These are phyloP conservation scores for Laterallus jamaicensis DNA, from an alignment of 2,113 vertebrate species.

Conservation along the genomic window DNA sequence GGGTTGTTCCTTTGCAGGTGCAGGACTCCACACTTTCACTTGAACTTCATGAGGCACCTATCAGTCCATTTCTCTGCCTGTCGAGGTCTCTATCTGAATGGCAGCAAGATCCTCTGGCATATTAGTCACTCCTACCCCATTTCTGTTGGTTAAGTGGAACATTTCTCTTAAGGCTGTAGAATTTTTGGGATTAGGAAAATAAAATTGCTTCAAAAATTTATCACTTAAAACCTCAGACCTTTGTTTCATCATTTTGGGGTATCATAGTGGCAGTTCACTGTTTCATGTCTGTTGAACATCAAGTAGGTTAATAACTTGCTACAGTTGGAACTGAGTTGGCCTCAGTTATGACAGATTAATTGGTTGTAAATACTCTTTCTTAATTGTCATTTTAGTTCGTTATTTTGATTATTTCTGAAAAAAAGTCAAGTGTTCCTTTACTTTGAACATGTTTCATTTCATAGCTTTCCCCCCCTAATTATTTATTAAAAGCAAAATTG, in stretches of 20 bases:
- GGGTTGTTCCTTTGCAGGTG: not conserved
- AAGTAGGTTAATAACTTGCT: not conserved
- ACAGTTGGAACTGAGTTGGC: not conserved
- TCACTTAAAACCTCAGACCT: not conserved
- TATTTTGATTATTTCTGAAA: not conserved
- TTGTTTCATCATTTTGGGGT: not conserved
- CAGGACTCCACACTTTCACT: not conserved
- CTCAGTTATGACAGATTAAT: not conserved
- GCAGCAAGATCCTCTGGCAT: accelerated
- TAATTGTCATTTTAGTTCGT: not conserved
- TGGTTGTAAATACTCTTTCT: not conserved
- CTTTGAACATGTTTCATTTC: not conserved
- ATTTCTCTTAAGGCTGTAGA: not conserved
- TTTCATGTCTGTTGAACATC: not conserved
- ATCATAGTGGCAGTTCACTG: not conserved
- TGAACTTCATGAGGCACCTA: not conserved
- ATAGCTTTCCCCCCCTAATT: no score
- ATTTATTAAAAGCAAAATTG: not conserved
- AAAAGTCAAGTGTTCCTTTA: not conserved
- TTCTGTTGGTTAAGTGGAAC: not conserved
- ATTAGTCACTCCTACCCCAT: not conserved
- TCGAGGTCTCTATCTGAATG: not conserved
- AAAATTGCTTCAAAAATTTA: not conserved
- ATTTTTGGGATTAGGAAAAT: not conserved
- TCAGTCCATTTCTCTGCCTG: not conserved